These are phyloP conservation scores for Polyodon spathula DNA, from an alignment of 2,113 vertebrate species.

Conservation along the genomic window DNA sequence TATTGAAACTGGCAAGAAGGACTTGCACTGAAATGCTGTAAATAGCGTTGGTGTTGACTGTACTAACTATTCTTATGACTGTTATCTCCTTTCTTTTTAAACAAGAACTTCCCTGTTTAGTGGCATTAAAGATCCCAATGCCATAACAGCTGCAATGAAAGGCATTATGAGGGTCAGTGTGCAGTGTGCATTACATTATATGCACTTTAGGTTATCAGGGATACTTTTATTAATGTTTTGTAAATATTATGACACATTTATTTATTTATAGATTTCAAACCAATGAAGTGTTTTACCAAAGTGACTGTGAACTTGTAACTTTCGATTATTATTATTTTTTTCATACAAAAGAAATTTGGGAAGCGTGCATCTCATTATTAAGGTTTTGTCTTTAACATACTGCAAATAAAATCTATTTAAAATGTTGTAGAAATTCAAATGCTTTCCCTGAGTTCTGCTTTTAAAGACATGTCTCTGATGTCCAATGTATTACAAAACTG, in stretches of 20 bases:
- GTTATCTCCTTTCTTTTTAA: conserved; percentile 79
- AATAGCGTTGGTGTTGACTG: conserved; percentile 88
- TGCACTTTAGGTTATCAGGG: conserved; percentile 99
- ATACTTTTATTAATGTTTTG: conserved; percentile 99
- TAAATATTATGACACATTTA: conserved; percentile 96
- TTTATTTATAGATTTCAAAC: conserved; percentile 62
- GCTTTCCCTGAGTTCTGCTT: conserved; percentile 34
- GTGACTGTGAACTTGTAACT: conserved; percentile 93
- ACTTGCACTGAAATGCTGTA: conserved; percentile 89
- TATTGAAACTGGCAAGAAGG: conserved; percentile 69
- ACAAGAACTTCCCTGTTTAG: conserved; percentile 71
- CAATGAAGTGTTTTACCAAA: conserved; percentile 94
- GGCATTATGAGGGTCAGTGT: conserved; percentile 69
- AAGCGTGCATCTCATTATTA: conserved; percentile 64
- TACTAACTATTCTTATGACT: conserved; percentile 92
- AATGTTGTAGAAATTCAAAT: conserved; percentile 68
- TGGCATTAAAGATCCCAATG: conserved; percentile 70
- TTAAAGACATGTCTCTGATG: conserved; percentile 12
- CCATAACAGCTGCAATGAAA: conserved; percentile 64
- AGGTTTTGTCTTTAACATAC: conserved; percentile 85
- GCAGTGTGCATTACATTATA: conserved; percentile 88
- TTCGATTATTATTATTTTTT: conserved; percentile 81
- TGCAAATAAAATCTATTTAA: too few relatives aligned
- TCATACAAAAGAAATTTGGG: conserved; percentile 66
- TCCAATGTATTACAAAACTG: too few relatives aligned